Evolutionary conservation across 1,140 invertebrate species (phyloP).

Genomic region (Vanessa tameamea): DNA sequence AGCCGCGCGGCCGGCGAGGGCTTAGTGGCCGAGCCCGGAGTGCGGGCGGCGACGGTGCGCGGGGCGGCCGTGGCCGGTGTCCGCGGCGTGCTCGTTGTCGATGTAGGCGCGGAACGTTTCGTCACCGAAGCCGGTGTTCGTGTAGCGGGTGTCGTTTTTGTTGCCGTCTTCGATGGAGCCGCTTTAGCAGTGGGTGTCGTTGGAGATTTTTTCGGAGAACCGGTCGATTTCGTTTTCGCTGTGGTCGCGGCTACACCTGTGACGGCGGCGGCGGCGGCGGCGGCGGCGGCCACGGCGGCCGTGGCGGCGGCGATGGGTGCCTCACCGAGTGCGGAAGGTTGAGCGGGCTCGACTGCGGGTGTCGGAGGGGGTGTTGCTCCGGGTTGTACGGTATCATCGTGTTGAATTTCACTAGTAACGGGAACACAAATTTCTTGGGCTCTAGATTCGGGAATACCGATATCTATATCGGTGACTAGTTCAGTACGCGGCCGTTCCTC

Average conservation of each 20-base stretch:
- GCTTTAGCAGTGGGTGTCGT: slow-evolving; percentile 45
- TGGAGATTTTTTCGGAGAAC: slow-evolving; percentile 53
- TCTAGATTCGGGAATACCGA: slow-evolving; percentile 65
- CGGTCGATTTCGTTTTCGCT: slow-evolving; percentile 51
- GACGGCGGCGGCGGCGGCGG: slow-evolving; percentile 48
- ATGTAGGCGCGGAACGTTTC: slow-evolving; percentile 30
- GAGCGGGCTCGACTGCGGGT: slow-evolving; percentile 49
- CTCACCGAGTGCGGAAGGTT: slow-evolving; percentile 29
- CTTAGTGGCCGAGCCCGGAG: slow-evolving; percentile 35
- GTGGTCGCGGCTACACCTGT: slow-evolving; percentile 51
- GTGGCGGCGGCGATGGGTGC: slow-evolving; percentile 50
- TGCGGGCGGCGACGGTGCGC: slow-evolving; percentile 35
- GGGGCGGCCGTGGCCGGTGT: slow-evolving; percentile 37
- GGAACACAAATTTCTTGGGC: slow-evolving; percentile 73
- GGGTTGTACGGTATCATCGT: slow-evolving; percentile 50
- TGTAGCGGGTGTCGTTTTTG: slow-evolving; percentile 38
- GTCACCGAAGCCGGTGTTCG: slow-evolving; percentile 47
- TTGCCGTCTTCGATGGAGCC: slow-evolving; percentile 44
- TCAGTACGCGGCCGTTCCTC: slow-evolving; percentile 55
- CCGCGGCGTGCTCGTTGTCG: slow-evolving; percentile 39
- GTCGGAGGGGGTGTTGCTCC: slow-evolving; percentile 59
- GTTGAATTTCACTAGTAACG: slow-evolving; percentile 62
- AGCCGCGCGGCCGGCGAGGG: slow-evolving; percentile 37
- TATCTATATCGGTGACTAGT: slow-evolving; percentile 68
- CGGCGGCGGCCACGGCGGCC: slow-evolving; percentile 39